Percentiles rank a stretch among this genome's conserved stretches.
Evolutionary conservation across 2,888 invertebrate species (phyloP).

Genomic region (Iselma pallidipennis): DNA sequence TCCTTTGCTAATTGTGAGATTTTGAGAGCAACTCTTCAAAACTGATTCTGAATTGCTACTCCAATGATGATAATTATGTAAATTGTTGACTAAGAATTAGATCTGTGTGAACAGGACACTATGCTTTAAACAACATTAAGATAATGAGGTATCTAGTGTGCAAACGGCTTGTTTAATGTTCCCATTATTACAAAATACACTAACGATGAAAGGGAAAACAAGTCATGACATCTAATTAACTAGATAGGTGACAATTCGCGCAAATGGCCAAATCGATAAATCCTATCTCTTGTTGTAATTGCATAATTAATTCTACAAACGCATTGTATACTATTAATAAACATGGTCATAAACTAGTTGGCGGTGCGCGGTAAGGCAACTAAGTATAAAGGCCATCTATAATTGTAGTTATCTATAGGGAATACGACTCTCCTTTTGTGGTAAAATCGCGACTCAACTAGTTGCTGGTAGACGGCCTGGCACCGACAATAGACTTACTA

Average conservation of each 20-base stretch:
- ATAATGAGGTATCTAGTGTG: neutral
- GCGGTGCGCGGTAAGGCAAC: constrained; percentile 33
- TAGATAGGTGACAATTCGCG: constrained; percentile 11
- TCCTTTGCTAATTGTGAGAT: neutral
- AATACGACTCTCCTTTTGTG: constrained; percentile 45
- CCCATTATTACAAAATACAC: neutral
- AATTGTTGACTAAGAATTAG: neutral
- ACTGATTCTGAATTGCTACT: too few species aligned
- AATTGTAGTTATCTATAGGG: constrained; percentile 38
- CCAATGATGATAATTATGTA: neutral
- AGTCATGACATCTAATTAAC: constrained; percentile 5
- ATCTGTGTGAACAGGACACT: neutral
- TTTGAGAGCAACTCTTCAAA: too few species aligned
- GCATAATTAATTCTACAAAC: constrained; percentile 41
- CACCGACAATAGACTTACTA: constrained; percentile 53
- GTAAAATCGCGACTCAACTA: constrained; percentile 43
- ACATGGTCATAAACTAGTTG: constrained; percentile 41
- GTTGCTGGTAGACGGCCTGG: constrained; percentile 50
- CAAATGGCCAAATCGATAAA: constrained; percentile 36
- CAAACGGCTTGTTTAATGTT: neutral
- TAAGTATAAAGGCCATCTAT: constrained; percentile 37
- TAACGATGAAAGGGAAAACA: neutral
- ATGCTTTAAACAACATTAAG: neutral
- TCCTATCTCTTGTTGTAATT: constrained; percentile 39
- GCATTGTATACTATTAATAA: constrained; percentile 43